Base-by-base conservation (phyloP, 2,113 vertebrate species). In the Shinisaurus crocodilurus region DNA sequence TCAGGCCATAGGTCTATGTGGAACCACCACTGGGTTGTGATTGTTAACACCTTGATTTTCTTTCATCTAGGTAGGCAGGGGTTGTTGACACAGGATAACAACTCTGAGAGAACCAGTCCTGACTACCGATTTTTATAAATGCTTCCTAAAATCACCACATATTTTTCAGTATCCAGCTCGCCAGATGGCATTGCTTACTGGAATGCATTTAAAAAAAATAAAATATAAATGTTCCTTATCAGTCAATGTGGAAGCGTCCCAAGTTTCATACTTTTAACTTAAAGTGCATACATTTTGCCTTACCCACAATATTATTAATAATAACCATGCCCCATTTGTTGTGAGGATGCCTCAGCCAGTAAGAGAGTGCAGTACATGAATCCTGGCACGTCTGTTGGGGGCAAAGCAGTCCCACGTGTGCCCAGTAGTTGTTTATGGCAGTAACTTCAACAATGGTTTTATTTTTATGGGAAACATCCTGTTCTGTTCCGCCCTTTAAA, bases 401-500 rank as follows among this genome's bases (percentile, higher is more conserved):
- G 5, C 13, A 3, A 32, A 50, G 77, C 12, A n/a, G 23, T 54
- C 45, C 34, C 15, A 32, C 6, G 18, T 70, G 20, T 74, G 54
- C n/a, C 2, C n/a, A 57, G 50, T 7, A 40, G 50, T 40, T 40
- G 54, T 63, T 87, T 25, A 34, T 76, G 54, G 43, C 86, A 79
- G 57, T 63, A 45, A 15, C 40, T 43, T 69, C 45, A 80, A 50
- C 75, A 37, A 69, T 88, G n/a, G 32, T 80, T 80, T 80, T n/a
- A 0, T 5, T 82, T 82, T 9, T 16, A 63, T 45, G 90, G 88
- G 48, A 29, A 32, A 37, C 72, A 89, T 88, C 79, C 65, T 20
- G 57, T 60, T 89, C 37, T n/a, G 79, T n/a, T 29, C 0, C 54
- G 20, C 13, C 40, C 65, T 91, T 87, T 87, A 87, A 91, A 60